Evolutionary conservation across 1,140 invertebrate genomes (phyloP), one percentile per base, ranked within the genome.

Genomic region (Bathynomus jamesi): DNA sequence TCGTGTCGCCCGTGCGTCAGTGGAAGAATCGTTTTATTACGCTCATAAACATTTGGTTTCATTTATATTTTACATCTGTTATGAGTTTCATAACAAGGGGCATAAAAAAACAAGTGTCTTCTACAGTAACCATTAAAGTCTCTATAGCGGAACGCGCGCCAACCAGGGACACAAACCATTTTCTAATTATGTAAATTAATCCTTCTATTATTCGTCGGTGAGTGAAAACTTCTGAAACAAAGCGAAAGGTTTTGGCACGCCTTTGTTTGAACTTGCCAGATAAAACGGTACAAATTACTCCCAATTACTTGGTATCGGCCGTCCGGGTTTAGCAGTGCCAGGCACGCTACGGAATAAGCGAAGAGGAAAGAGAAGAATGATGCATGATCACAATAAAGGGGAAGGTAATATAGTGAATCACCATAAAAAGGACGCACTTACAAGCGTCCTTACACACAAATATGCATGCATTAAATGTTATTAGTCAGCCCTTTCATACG

Each of bases 1-100:
- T 74, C 72, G 72, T 74, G 72, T 74, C 70, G 60, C 67, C 61
- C 30, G 28, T 30, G 24, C 31, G 65, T 3, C 61, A 32, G 72
- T 25, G 67, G 30, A 62, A 70, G 28, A 27, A 53, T 53, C 69
- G 27, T 69, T 32, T 11, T 17, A 10, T 24, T 69, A 70, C 72
- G 72, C 25, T 74, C 72, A 32, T n/a, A 61, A 24, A 8, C 72
- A 11, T 17, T 61, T 13, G 29, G 13, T 53, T 60, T 65, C 72
- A 62, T 65, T 73, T 67, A 65, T 11, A n/a, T 21, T 24, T 25
- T 21, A 61, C 27, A 29, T 5, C 30, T 28, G 24, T 32, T 11
- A 27, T 11, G 32, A 25, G 32, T 25, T 27, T 32, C 3, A 7
- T 27, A 27, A 40, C 24, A 13, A 25, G 7, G 40, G 27, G 29